A percentile compares a stretch with the other conserved stretches of the same genome.
Conservation (phyloP, 2,113 vertebrate species). For the Hippolais icterina region DNA sequence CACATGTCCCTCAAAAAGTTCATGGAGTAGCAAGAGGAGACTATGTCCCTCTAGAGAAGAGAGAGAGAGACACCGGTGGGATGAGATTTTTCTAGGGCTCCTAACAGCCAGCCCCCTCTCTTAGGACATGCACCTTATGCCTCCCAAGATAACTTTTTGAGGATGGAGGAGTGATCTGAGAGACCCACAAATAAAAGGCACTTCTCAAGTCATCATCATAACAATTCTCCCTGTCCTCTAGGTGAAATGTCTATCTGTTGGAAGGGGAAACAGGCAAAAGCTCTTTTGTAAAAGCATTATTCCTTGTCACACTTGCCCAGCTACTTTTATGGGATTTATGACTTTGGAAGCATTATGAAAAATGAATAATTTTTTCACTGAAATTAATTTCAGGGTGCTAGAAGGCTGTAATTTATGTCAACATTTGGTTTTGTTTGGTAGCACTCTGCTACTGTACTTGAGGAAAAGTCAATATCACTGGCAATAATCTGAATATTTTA, state of each 20-base stretch:
- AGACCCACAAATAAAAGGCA: neutral
- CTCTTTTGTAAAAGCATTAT: neutral
- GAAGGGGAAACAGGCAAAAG: neutral
- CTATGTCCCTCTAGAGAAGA: neutral
- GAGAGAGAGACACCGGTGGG: neutral
- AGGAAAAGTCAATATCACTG: neutral
- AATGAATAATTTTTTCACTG: neutral
- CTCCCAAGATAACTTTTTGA: neutral
- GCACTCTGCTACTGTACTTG: neutral
- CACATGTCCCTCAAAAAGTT: neutral
- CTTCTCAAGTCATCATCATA: neutral
- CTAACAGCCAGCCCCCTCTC: neutral
- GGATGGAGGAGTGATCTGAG: neutral
- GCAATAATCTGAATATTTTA: neutral
- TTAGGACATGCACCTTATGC: fast-evolving
- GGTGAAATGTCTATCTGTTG: neutral
- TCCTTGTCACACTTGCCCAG: neutral
- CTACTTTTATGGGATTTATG: neutral
- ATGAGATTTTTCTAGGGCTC: neutral
- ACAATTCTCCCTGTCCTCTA: neutral
- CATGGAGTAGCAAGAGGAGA: neutral
- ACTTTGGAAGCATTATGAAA: neutral
- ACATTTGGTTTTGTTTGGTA: neutral
- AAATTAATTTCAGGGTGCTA: neutral
- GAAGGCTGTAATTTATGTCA: neutral